Percentiles rank a stretch among this genome's conserved stretches.
These are phyloP conservation scores for Trogon surrucura DNA, from an alignment of 2,113 vertebrate species.

Conservation along the genomic window DNA sequence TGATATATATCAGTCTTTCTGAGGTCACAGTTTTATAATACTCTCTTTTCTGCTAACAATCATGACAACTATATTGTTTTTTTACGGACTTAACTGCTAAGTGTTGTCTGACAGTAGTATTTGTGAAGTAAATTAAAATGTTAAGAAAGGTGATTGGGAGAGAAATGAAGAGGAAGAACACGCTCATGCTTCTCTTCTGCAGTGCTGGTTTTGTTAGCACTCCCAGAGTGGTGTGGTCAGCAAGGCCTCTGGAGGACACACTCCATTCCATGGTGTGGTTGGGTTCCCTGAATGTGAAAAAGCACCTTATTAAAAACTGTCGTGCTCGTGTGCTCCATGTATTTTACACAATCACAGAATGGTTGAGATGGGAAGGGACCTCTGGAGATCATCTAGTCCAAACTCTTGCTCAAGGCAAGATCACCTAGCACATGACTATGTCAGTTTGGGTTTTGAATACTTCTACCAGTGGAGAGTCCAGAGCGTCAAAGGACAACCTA, in stretches of 20 bases:
- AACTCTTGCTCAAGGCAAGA: background rate
- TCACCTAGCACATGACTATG: fast-evolving
- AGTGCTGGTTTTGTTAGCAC: background rate
- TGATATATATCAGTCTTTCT: background rate
- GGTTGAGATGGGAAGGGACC: background rate
- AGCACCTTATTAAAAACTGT: background rate
- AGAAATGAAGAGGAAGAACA: background rate
- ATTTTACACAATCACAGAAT: background rate
- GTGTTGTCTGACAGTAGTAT: background rate
- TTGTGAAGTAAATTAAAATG: background rate
- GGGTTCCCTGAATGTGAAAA: background rate
- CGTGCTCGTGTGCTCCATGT: background rate
- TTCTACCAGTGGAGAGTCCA: background rate
- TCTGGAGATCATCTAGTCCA: background rate
- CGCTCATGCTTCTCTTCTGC: background rate
- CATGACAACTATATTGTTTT: background rate
- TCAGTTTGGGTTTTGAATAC: background rate
- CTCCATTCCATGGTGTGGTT: background rate
- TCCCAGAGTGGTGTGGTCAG: background rate
- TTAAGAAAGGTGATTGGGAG: background rate
- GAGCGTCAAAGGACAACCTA: background rate
- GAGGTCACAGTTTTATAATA: background rate
- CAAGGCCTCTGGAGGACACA: background rate
- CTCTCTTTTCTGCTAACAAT: background rate
- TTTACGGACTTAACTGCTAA: background rate